Evolutionary conservation across 2,113 vertebrate species (phyloP).

Genomic region (Tyrannus savana): DNA sequence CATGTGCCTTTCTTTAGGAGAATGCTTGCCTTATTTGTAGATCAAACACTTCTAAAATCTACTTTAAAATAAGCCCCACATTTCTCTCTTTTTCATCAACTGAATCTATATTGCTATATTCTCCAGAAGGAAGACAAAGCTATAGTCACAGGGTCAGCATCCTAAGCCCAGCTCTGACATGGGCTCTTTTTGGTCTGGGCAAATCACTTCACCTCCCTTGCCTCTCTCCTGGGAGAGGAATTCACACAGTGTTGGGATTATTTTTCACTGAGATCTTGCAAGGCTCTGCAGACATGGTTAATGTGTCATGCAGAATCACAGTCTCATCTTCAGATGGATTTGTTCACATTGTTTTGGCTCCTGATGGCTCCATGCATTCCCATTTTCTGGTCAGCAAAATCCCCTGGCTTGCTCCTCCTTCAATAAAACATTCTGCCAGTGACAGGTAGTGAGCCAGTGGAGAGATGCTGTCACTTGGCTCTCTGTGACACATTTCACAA

Average conservation of each 20-base stretch:
- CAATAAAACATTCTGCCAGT: not conserved
- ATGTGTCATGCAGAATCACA: not conserved
- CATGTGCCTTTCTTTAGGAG: not conserved
- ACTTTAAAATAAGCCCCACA: not conserved
- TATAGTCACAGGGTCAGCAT: not conserved
- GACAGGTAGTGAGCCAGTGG: not conserved
- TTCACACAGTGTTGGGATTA: not conserved
- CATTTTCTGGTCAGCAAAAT: not conserved
- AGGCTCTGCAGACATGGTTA: not conserved
- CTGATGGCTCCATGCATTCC: not conserved
- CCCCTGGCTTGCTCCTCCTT: not conserved
- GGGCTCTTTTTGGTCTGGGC: not conserved
- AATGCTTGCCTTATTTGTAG: not conserved
- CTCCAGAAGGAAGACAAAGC: not conserved
- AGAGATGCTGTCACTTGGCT: not conserved
- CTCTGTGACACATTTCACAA: not conserved
- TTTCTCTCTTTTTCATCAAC: not conserved
- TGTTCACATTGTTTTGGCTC: not conserved
- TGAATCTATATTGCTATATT: not conserved
- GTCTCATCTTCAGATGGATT: not conserved
- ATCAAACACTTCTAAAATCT: not conserved
- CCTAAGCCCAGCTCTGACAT: not conserved
- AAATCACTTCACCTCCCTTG: not conserved
- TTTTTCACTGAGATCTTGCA: not conserved
- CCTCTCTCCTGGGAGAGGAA: not conserved